Evolutionary conservation across 2,888 invertebrate species (phyloP), one percentile per base, ranked within the genome.

Genomic region (Acleris emargana): DNA sequence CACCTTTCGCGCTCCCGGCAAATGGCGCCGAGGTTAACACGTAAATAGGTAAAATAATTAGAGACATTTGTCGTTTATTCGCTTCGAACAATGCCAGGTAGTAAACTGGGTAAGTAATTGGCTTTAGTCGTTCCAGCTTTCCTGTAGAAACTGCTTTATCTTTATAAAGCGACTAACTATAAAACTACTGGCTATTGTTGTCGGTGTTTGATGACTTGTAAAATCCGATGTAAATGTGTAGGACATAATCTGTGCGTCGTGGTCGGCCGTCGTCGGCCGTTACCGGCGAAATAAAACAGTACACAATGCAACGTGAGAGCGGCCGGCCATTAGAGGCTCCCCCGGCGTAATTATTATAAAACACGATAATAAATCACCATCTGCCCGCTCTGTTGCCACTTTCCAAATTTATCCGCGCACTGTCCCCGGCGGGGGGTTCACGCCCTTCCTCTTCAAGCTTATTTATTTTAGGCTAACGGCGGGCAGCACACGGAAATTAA

Each of bases 331-430:
- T 83, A 82, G 78, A 73, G 72, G 49, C 77, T 86, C 79, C 81
- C 82, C 77, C 72, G 77, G 76, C 80, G 83, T 88, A 88, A 89
- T 90, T 89, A 89, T 89, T 88, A 88, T 88, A 88, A 89, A 90
- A 89, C 84, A 85, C 80, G 79, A 86, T 86, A 86, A 90, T 91
- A 91, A 89, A 91, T 91, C 89, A 89, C 84, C 89, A 89, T 89
- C 89, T 89, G 87, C 79, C 78, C 83, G 83, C 86, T 86, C 86
- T 88, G 87, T 87, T 87, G 84, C 83, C 86, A 84, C 87, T 88
- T 85, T 83, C 86, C 84, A 83, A 89, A 88, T 87, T 86, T 87
- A 88, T 87, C 85, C 83, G 77, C 75, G 69, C 76, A 66, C 55
- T 58, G 63, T 66, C 64, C 64, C 45, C 52, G 32, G 58, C 18